Evolutionary conservation across 2,113 vertebrate species (phyloP), one percentile per base, ranked within the genome.

Genomic region (Syrmaticus mikado): DNA sequence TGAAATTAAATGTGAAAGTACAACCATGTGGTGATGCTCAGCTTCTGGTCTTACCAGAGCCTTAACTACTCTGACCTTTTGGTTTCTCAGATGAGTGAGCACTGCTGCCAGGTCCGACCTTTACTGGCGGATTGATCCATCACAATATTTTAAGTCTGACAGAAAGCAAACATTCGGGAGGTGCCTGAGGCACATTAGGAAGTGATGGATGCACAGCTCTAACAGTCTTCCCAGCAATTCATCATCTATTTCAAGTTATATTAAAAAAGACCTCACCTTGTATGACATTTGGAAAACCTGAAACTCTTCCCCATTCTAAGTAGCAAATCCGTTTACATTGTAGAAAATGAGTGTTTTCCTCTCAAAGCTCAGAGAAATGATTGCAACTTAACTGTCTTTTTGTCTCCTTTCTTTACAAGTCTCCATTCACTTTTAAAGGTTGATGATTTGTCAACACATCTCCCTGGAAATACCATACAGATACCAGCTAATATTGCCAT

Each of bases 31-130:
- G 76, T 82, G 74, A 77, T 38, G 62, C 57, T 85, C 81, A 71
- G 86, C 87, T 91, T 83, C 79, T 27, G 73, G 58, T 74, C 71
- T 43, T 27, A 79, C 79, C 93, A 91, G 89, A 61, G 93, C 55
- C 91, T 92, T 94, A 96, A 97, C 94, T 87, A 97, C 90, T 93
- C 90, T 98, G 98, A 98, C 98, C 98, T 99, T 99, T 99, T 96
- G 90, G 96, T 95, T 98, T 98, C 97, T 97, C 98, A 98, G 97
- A 97, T 86, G 93, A 98, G 96, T 82, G 95, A 98, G 95, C 96
- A 94, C 11, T 77, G 91, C 95, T 97, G 98, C 97, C 97, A 96
- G 84, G 70, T 89, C 79, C 78, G 94, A 98, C 98, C 98, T 99
- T 98, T 98, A 97, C 96, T 90, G 92, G 82, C 91, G 82, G 96